Evolutionary conservation across 2,888 invertebrate genomes (phyloP), one percentile per base, ranked within the genome.

Genomic region (Eumerus sabulonum): DNA sequence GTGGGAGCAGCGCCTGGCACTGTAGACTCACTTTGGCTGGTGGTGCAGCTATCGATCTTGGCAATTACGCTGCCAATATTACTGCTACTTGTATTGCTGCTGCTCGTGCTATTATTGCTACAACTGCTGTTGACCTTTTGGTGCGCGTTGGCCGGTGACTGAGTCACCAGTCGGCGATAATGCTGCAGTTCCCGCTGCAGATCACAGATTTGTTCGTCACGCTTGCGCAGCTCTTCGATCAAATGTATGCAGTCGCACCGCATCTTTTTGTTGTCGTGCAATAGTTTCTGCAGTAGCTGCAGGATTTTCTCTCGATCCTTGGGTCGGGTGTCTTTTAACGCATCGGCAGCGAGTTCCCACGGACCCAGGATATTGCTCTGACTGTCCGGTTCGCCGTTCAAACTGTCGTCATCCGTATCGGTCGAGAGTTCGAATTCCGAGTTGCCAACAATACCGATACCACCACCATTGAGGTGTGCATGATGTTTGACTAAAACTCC

Each of bases 351-450:
- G 84, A 87, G 82, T 70, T 89, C 89, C 86, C 87, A 88, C 1
- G 88, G 88, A 47, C 87, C 86, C 79, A 87, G 77, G 83, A 86
- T 85, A 82, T 88, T 88, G 74, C 88, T 89, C 63, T 79, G 79
- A 84, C 88, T 89, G 64, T 89, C 89, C 9, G 88, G 86, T 76
- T 89, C 89, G 1, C 89, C 89, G 45, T 86, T 86, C 18, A 89
- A 83, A 74, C 86, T 85, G 72, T 95, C 92, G 54, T 95, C 92
- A 84, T 94, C 92, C 5, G 94, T 94, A 85, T 95, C 95, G 1
- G 93, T 94, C 5, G 92, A 92, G 70, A 93, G 85, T 84, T 93
- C 93, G 76, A 92, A 92, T 85, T 95, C 94, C 14, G 93, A 91
- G 85, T 79, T 90, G 71, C 86, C 85, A 76, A 85, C 50, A 66